Evolutionary conservation across 2,797 vertebrate genomes (phyloP), one percentile per base, ranked within the genome.

Genomic region (Silurus lanzhouensis): DNA sequence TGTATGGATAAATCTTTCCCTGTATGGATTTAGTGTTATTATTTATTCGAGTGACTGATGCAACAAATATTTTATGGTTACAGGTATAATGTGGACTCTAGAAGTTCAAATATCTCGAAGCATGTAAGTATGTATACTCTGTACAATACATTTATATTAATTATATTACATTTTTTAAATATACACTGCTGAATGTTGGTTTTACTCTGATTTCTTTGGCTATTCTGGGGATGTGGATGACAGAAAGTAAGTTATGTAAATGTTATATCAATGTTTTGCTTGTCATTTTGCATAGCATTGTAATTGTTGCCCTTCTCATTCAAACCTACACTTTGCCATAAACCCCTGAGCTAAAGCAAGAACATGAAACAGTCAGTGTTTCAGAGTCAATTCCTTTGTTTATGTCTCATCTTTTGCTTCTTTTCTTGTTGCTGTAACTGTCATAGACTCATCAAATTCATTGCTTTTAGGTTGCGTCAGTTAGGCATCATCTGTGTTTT

Each of bases 1-100:
- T 60, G 9, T 60, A 22, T 67, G 38, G 44, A 20, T 63, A 15
- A 2, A 15, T n/a, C 60, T 46, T 44, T 82, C 63, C 27, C 25
- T 74, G 2, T 46, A 10, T 5, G 12, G 15, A 22, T 66, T 77
- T 60, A 46, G 15, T 60, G 25, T 58, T 8, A n/a, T 55, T 52
- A 5, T 55, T 71, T 6, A 77, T 5, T 14, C 2, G 19, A 55
- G 19, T 0, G 22, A 82, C 20, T 25, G 81, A 2, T 10, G 74
- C 46, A 13, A 63, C 63, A 17, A 20, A 14, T 61, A 31, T 70
- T 17, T 67, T 87, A 77, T 38, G 82, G 61, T 67, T 83, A 0
- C 92, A 99, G 98, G 91, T 99, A 98, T 94, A 98, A 97, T 67
- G 96, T 99, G 87, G 98, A 99, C 91, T 98, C 98, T 87, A 96